These are phyloP conservation scores for Nephrotoma guestfalica DNA, from an alignment of 2,888 invertebrate species.

Conservation along the genomic window DNA sequence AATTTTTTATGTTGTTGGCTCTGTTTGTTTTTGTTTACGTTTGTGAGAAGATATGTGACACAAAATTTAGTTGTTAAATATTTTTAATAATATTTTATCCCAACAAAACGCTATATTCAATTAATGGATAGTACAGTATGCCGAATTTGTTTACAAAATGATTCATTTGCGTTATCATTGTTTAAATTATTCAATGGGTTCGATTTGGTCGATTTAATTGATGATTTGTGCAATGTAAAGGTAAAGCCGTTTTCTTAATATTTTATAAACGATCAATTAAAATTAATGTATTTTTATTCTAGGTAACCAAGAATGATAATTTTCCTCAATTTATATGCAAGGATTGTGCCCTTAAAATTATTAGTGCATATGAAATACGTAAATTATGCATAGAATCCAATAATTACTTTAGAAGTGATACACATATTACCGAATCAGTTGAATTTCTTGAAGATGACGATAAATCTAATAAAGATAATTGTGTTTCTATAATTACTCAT, in stretches of 20 bases:
- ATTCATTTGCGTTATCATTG: not conserved
- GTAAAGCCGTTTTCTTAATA: not conserved
- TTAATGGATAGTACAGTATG: not conserved
- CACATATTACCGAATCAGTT: not conserved
- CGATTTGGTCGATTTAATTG: conserved; percentile 6
- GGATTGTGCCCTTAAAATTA: conserved; percentile 6
- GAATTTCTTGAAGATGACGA: not conserved
- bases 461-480: not conserved
- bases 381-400: conserved; percentile 8
- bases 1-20: not conserved
- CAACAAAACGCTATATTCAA: not conserved
- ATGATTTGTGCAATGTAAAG: not conserved
- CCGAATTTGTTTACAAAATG: not conserved
- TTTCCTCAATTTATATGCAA: conserved; percentile 6
- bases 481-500: not conserved
- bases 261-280: not conserved
- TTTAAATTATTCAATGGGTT: conserved; percentile 7
- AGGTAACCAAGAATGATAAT: conserved; percentile 4
- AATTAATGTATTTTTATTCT: not conserved
- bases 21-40: not conserved
- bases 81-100: not conserved
- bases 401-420: not conserved
- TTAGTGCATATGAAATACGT: conserved; percentile 7
- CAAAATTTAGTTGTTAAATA: not conserved
- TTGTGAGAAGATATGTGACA: not conserved